phyloP scores from a whole-genome alignment of 2,888 invertebrate species.

The Tenodera sinensis region DNA sequence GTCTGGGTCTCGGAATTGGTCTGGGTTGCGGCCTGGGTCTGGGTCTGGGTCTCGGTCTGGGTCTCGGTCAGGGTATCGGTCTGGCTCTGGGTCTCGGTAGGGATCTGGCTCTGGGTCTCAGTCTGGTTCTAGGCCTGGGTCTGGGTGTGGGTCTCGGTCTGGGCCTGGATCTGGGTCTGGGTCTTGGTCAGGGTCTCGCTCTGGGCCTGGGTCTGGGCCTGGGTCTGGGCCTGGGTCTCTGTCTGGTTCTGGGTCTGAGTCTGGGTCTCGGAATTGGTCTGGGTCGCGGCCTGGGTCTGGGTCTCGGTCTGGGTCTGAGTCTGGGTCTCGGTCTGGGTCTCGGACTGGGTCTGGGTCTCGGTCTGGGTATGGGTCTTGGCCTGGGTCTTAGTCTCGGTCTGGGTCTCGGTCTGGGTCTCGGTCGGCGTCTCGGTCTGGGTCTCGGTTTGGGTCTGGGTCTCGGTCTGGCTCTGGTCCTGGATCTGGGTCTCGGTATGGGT shows the following conservation, averaged over 20 bases:
- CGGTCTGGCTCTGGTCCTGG: no score
- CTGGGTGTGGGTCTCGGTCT: conserved; percentile 32
- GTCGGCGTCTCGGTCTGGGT: no score
- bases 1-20: conserved; percentile 26
- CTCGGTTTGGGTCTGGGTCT: no score
- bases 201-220: conserved; percentile 27
- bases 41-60: not conserved
- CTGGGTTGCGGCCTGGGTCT: conserved; percentile 36
- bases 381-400: not conserved
- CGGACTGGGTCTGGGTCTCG: not conserved
- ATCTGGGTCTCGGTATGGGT: no score
- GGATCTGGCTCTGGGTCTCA: no score
- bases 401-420: no score
- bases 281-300: not conserved
- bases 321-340: not conserved
- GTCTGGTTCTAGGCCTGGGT: not conserved
- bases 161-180: conserved; percentile 35
- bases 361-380: not conserved
- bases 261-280: not conserved
- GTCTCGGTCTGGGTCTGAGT: not conserved
- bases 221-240: not conserved
- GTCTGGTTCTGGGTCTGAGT: not conserved
- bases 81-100: no score
- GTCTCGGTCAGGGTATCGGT: not conserved
- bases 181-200: no score